These are phyloP conservation scores for Flexamia atlantica DNA, from an alignment of 2,888 invertebrate genomes.

Conservation along the genomic window DNA sequence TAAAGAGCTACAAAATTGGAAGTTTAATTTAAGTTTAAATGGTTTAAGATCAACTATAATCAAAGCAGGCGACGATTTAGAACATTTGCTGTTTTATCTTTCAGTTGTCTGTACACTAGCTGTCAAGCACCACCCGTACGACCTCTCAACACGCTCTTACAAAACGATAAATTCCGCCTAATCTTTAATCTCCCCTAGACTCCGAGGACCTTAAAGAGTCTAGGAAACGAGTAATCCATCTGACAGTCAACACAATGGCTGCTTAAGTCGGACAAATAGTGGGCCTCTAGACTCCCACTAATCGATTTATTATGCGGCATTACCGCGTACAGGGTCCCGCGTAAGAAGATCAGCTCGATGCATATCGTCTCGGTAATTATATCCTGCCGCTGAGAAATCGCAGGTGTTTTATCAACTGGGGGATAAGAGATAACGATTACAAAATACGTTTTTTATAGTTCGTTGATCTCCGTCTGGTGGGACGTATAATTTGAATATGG, in stretches of 20 bases:
- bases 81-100: too few relatives aligned
- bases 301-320: conserved; percentile 55
- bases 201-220: conserved; percentile 1
- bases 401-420: conserved; percentile 17
- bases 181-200: conserved; percentile 10
- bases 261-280: conserved; percentile 47
- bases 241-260: conserved; percentile 53
- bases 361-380: conserved; percentile 10
- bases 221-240: conserved; percentile 41
- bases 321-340: conserved; percentile 5
- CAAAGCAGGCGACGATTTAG: too few relatives aligned
- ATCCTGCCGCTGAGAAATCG: conserved; percentile 21
- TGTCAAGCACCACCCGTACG: neutral
- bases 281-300: conserved; percentile 41
- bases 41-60: too few relatives aligned
- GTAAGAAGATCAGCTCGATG: conserved; percentile 22
- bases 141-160: neutral
- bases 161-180: neutral
- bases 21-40: too few relatives aligned
- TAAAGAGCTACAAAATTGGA: too few relatives aligned
- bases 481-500: conserved; percentile 12
- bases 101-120: too few relatives aligned
- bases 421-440: conserved; percentile 13
- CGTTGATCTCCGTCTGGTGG: neutral
- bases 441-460: conserved; percentile 12